phyloP scores from a whole-genome alignment of 2,113 vertebrate species.

The Saguinus imperator region DNA sequence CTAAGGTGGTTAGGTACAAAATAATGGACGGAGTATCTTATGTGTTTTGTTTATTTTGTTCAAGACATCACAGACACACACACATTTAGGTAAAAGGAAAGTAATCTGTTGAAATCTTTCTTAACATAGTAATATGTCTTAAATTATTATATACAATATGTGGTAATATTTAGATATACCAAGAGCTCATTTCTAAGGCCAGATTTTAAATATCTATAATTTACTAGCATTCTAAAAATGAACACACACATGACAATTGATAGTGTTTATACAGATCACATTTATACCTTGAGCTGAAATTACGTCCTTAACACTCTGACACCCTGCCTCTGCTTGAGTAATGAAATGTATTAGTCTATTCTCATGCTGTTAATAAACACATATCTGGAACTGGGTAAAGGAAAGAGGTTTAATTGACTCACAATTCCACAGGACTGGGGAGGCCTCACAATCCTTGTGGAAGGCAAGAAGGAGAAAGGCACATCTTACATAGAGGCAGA shows the following conservation, averaged over 20 bases:
- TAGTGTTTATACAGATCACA: neutral
- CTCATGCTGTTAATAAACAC: too few relatives aligned
- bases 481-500: too few relatives aligned
- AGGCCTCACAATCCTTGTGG: too few relatives aligned
- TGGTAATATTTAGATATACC: neutral
- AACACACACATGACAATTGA: neutral
- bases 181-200: neutral
- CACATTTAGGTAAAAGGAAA: neutral
- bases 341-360: neutral
- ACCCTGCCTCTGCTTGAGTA: neutral
- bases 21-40: conserved; percentile 13
- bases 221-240: neutral
- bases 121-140: neutral
- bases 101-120: neutral
- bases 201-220: conserved; percentile 3
- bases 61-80: neutral
- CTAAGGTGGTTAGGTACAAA: conserved; percentile 5
- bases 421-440: too few relatives aligned
- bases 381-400: too few relatives aligned
- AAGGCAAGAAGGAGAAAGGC: neutral
- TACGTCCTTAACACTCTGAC: neutral
- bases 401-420: too few relatives aligned
- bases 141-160: neutral
- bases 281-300: neutral
- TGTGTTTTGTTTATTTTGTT: conserved; percentile 65